Evolutionary conservation across 30 jellyfish, hydroid and myxozoan genomes (phyloP).

Genomic region (Aurelia coerulea): DNA sequence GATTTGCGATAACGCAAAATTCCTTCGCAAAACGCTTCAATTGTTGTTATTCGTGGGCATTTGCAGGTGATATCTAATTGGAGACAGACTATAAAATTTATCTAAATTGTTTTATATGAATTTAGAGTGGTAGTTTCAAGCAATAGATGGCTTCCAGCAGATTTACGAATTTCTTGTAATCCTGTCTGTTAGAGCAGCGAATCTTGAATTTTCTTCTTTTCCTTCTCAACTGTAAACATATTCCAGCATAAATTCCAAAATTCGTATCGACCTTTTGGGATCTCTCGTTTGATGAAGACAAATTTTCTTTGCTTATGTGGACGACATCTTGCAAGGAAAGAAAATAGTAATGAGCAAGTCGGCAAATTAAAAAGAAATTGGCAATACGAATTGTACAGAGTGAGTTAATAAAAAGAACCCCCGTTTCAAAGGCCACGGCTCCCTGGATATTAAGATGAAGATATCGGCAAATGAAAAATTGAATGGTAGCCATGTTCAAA

Average conservation of each 20-base stretch:
- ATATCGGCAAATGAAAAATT: too few relatives aligned
- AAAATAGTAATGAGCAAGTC: too few relatives aligned
- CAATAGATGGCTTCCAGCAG: constrained; percentile 19
- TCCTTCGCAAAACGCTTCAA: too few relatives aligned
- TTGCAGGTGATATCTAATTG: too few relatives aligned
- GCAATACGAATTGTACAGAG: not conserved
- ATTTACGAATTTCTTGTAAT: not conserved
- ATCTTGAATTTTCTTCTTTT: not conserved
- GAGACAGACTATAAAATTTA: too few relatives aligned
- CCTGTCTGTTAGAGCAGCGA: constrained; percentile 27
- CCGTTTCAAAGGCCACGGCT: too few relatives aligned
- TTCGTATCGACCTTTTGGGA: not conserved
- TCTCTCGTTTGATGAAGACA: not conserved
- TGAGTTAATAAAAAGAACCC: not conserved
- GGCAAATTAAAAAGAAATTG: not conserved
- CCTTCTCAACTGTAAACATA: not conserved
- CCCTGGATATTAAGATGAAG: not conserved
- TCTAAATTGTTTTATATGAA: too few relatives aligned
- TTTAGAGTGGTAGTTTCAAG: constrained; percentile 15
- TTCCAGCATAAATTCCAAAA: not conserved
- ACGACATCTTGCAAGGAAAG: constrained; percentile 17
- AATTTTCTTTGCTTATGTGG: not conserved
- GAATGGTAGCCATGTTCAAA: too few relatives aligned
- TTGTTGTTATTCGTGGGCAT: too few relatives aligned
- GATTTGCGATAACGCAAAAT: too few relatives aligned